These are phyloP conservation scores for Candidula unifasciata DNA, from an alignment of 2,888 invertebrate species.

Conservation along the genomic window DNA sequence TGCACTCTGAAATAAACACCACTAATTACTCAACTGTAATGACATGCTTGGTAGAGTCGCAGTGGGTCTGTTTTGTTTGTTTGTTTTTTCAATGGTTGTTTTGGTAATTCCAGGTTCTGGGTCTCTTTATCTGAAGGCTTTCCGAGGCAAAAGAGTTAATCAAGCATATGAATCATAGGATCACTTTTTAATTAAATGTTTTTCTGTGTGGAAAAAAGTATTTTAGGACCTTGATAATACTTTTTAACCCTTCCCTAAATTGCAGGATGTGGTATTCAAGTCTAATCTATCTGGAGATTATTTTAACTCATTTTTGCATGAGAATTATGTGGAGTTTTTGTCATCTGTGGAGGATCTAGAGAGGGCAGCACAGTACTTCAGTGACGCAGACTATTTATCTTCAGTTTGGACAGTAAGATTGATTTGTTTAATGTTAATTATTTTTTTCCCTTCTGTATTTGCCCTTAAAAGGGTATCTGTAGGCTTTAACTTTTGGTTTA, in stretches of 20 bases:
- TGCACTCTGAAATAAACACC: too few species aligned
- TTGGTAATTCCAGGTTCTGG: not conserved
- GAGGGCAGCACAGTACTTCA: constrained; percentile 83
- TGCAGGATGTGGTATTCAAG: constrained; percentile 76
- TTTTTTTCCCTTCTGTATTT: too few species aligned
- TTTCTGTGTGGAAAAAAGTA: not conserved
- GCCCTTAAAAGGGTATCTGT: too few species aligned
- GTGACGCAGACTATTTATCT: constrained; percentile 86
- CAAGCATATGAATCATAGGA: too few species aligned
- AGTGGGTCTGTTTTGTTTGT: not conserved
- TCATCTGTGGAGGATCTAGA: constrained; percentile 83
- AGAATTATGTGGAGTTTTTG: constrained; percentile 83
- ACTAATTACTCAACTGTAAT: too few species aligned
- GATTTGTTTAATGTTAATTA: too few species aligned
- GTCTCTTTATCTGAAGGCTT: too few species aligned
- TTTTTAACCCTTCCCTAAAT: not conserved
- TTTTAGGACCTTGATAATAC: not conserved
- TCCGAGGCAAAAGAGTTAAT: too few species aligned
- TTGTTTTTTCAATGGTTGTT: not conserved
- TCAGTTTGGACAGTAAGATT: constrained; percentile 78
- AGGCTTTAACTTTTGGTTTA: too few species aligned
- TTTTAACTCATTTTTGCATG: constrained; percentile 78
- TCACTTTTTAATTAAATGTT: not conserved
- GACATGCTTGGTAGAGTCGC: too few species aligned
- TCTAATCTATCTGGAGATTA: constrained; percentile 77